phyloP scores from a whole-genome alignment of 2,113 vertebrate species.

The Cebidichthys violaceus region DNA sequence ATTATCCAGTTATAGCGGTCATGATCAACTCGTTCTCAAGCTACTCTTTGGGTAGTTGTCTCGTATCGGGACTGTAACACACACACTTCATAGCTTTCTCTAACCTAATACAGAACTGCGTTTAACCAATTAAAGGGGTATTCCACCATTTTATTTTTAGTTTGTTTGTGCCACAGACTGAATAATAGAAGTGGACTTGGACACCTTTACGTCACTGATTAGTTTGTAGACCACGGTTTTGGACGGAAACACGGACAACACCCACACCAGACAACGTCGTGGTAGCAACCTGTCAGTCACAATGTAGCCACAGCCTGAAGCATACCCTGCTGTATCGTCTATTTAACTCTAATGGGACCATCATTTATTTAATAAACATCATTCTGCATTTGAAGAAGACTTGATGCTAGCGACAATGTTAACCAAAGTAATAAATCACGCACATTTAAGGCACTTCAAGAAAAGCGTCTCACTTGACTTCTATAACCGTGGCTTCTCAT shows the following conservation, averaged over 20 bases:
- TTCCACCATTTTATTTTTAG: background rate
- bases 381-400: background rate
- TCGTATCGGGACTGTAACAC: slow-evolving; percentile 29
- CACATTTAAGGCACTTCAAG: no score
- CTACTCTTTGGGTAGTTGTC: slow-evolving; percentile 54
- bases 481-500: background rate
- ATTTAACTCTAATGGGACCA: no score
- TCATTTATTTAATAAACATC: background rate
- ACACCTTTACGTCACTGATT: no score
- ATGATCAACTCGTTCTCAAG: slow-evolving; percentile 48
- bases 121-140: background rate
- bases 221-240: no score
- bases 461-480: background rate
- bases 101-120: background rate
- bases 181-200: no score
- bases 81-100: slow-evolving; percentile 5
- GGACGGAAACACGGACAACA: no score
- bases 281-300: no score
- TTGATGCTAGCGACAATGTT: background rate
- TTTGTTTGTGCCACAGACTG: background rate
- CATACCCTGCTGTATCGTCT: no score
- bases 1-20: slow-evolving; percentile 69
- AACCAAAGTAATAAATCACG: background rate
- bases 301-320: no score
- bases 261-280: no score